phyloP scores from a whole-genome alignment of 2,888 invertebrate species.

The Lucinisca nassula region DNA sequence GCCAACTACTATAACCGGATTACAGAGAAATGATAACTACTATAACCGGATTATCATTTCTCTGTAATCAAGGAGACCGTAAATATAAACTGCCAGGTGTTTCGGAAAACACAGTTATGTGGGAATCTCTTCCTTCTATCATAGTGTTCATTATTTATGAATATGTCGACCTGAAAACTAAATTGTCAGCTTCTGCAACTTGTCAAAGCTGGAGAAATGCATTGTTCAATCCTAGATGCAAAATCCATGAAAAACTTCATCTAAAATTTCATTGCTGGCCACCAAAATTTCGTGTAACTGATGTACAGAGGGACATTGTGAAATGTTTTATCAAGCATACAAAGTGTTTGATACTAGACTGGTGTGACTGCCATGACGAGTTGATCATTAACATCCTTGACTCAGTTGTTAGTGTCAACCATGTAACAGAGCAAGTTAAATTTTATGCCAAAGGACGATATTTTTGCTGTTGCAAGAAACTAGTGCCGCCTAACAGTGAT shows the following conservation, averaged over 20 bases:
- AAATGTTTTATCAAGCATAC: background rate
- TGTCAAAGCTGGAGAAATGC: background rate
- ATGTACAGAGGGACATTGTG: background rate
- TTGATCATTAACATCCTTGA: background rate
- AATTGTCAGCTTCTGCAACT: background rate
- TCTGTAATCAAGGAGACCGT: too few species aligned
- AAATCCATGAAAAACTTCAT: background rate
- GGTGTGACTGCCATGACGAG: background rate
- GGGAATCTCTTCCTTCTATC: background rate
- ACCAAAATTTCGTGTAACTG: background rate
- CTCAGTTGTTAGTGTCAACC: background rate
- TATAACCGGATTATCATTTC: too few species aligned
- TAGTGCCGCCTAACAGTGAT: background rate
- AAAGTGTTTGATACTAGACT: background rate
- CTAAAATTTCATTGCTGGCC: background rate
- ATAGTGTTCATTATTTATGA: background rate
- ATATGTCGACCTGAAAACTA: background rate
- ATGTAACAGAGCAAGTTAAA: background rate
- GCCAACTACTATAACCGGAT: too few species aligned
- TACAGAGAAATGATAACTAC: too few species aligned
- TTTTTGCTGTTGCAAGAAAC: background rate
- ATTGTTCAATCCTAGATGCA: background rate
- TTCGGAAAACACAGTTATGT: too few species aligned
- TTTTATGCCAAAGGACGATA: background rate
- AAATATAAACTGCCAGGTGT: too few species aligned